Conservation (phyloP, 2,888 invertebrate genomes). For the Tetropium fuscum region DNA sequence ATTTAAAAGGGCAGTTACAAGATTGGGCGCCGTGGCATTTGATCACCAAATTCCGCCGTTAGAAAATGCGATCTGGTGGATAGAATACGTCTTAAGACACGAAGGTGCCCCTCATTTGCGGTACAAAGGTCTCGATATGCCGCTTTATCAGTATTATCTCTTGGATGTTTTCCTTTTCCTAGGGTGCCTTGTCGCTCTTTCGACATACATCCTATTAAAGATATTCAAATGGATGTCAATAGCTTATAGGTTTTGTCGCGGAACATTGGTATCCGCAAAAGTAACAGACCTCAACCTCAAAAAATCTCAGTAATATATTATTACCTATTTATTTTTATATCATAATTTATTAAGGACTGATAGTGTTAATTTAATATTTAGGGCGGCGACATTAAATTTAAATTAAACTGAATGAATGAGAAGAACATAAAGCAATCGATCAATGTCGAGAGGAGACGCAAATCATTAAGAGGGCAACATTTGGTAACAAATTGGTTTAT, state of each 20-base stretch:
- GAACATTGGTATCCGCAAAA: not conserved
- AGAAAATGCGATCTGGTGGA: slow-evolving; percentile 53
- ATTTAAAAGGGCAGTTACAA: slow-evolving; percentile 42
- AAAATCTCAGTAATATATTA: not conserved
- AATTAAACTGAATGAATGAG: no score
- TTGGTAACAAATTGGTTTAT: no score
- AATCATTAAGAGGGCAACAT: no score
- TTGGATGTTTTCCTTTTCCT: slow-evolving; percentile 41
- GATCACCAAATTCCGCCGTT: slow-evolving; percentile 49
- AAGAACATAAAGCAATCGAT: no score
- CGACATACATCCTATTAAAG: not conserved
- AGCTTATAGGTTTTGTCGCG: not conserved
- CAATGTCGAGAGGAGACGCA: no score
- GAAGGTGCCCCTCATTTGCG: slow-evolving; percentile 50
- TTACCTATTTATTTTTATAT: not conserved
- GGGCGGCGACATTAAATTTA: no score
- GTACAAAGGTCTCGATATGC: slow-evolving; percentile 44
- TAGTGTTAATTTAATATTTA: no score
- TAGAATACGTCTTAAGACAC: slow-evolving; percentile 53
- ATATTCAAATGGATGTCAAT: not conserved
- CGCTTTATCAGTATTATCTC: slow-evolving; percentile 50
- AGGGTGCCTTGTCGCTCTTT: not conserved
- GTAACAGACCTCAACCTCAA: not conserved
- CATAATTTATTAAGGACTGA: not conserved
- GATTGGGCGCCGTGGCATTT: slow-evolving; percentile 39